Evolutionary conservation across 2,888 invertebrate genomes (phyloP).

Genomic region (Pocota personata): DNA sequence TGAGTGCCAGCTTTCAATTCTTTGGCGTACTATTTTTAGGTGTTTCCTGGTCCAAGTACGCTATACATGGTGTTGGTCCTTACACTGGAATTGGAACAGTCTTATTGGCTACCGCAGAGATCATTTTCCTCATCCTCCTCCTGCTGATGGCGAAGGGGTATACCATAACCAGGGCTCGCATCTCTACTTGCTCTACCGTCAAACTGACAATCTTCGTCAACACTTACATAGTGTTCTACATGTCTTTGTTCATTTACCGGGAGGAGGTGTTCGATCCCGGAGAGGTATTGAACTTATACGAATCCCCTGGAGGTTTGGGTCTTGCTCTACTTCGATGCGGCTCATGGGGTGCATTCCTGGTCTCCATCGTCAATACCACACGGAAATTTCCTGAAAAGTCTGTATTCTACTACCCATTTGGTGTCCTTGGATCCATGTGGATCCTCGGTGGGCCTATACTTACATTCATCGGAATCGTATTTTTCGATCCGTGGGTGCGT

Average conservation of each 20-base stretch:
- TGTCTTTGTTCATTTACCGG: conserved; percentile 91
- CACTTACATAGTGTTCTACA: conserved; percentile 88
- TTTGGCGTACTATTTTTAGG: conserved; percentile 88
- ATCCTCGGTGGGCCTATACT: conserved; percentile 92
- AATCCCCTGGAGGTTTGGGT: conserved; percentile 94
- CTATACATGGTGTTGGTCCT: conserved; percentile 88
- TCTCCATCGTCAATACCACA: conserved; percentile 85
- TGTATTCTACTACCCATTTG: conserved; percentile 92
- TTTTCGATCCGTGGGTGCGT: conserved; percentile 91
- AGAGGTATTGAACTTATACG: conserved; percentile 93
- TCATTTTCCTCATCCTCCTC: conserved; percentile 89
- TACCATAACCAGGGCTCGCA: conserved; percentile 93
- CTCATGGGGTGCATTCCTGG: conserved; percentile 93
- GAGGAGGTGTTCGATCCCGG: conserved; percentile 95
- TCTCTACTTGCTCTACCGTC: conserved; percentile 88
- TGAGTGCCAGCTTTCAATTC: conserved; percentile 88
- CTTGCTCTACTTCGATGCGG: conserved; percentile 89
- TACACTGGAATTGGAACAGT: conserved; percentile 83
- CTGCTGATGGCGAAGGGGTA: conserved; percentile 94
- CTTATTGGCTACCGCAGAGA: conserved; percentile 88
- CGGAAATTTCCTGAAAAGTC: conserved; percentile 93
- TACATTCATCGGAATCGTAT: conserved; percentile 89
- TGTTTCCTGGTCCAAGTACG: conserved; percentile 90
- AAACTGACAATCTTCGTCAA: conserved; percentile 92
- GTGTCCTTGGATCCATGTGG: conserved; percentile 92